Conservation (phyloP, 2,888 invertebrate genomes). For the Eledona agricola region DNA sequence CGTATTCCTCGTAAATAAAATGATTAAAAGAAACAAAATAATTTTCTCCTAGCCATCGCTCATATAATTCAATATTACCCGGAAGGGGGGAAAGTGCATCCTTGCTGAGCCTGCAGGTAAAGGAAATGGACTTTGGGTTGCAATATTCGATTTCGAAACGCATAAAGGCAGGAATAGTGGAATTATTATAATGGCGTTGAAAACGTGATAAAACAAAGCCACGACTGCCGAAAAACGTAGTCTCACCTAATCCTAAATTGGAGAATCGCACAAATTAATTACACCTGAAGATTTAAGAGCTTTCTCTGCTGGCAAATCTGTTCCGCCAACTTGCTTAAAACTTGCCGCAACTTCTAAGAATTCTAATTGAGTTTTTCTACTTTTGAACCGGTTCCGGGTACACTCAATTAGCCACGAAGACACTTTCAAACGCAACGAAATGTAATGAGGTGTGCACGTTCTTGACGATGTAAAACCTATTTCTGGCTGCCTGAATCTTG, state of each 20-base stretch:
- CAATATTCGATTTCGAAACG: too few species aligned
- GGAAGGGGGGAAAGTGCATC: too few species aligned
- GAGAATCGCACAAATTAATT: slow-evolving; percentile 2
- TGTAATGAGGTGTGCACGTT: slow-evolving; percentile 6
- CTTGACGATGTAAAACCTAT: slow-evolving; percentile 1
- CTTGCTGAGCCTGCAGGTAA: too few species aligned
- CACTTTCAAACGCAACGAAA: slow-evolving; percentile 5
- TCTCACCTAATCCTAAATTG: not conserved
- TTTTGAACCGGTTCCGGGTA: slow-evolving; percentile 1
- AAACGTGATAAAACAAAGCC: too few species aligned
- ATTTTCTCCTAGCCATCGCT: too few species aligned
- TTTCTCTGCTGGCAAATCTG: not conserved
- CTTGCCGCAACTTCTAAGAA: slow-evolving; percentile 2
- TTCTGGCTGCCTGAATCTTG: not conserved
- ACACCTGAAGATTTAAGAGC: slow-evolving; percentile 5
- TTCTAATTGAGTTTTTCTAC: slow-evolving; percentile 13
- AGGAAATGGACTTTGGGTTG: slow-evolving; percentile 22
- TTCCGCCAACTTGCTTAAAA: slow-evolving; percentile 1
- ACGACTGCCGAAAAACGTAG: too few species aligned
- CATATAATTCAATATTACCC: too few species aligned
- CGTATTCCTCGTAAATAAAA: too few species aligned
- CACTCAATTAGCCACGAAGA: slow-evolving; percentile 12
- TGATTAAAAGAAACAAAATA: too few species aligned
- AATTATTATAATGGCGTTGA: too few species aligned
- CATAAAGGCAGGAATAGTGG: too few species aligned